A percentile compares a stretch with the other conserved stretches of the same genome.
phyloP scores from a whole-genome alignment of 1,140 invertebrate genomes.

The Drosophila chauvacae region DNA sequence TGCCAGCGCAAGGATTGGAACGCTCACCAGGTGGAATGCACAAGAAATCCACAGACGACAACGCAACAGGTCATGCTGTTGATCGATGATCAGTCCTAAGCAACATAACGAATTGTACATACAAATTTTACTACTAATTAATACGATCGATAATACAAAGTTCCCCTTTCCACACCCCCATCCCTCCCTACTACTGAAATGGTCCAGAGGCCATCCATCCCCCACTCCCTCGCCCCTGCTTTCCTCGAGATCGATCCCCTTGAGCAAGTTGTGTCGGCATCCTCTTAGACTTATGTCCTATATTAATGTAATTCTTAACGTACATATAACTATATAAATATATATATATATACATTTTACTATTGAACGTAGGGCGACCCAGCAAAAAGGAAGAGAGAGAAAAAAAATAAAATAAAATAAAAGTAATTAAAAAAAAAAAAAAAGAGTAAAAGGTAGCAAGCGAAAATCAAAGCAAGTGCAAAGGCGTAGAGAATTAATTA shows the following conservation, averaged over 20 bases:
- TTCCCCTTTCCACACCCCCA: conserved; percentile 36
- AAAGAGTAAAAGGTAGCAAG: conserved; percentile 63
- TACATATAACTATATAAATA: conserved; percentile 76
- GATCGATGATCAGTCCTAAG: conserved; percentile 86
- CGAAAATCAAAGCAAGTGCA: conserved; percentile 76
- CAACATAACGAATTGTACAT: conserved; percentile 81
- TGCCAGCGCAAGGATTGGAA: conserved; percentile 95
- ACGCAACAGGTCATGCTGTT: conserved; percentile 89
- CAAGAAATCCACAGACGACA: conserved; percentile 86
- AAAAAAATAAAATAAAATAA: conserved; percentile 38
- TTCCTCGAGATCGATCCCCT: conserved; percentile 10
- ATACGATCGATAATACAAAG: conserved; percentile 72
- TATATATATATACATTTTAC: conserved; percentile 75
- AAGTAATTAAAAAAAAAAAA: conserved; percentile 33
- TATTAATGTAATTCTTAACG: conserved; percentile 82
- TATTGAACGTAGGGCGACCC: conserved; percentile 72
- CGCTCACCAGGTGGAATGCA: conserved; percentile 93
- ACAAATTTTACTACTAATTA: conserved; percentile 83
- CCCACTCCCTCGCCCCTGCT: conserved; percentile 10
- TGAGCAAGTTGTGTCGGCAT: conserved; percentile 55
- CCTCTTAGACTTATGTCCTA: conserved; percentile 77
- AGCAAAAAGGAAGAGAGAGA: conserved; percentile 46
- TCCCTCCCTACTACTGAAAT: conserved; percentile 2
- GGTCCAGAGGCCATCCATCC: conserved; percentile 8
- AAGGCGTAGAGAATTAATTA: conserved; percentile 70